A percentile compares a stretch with the other conserved stretches of the same genome.
Evolutionary conservation across 2,888 invertebrate genomes (phyloP).

Genomic region (Phasia obesa): DNA sequence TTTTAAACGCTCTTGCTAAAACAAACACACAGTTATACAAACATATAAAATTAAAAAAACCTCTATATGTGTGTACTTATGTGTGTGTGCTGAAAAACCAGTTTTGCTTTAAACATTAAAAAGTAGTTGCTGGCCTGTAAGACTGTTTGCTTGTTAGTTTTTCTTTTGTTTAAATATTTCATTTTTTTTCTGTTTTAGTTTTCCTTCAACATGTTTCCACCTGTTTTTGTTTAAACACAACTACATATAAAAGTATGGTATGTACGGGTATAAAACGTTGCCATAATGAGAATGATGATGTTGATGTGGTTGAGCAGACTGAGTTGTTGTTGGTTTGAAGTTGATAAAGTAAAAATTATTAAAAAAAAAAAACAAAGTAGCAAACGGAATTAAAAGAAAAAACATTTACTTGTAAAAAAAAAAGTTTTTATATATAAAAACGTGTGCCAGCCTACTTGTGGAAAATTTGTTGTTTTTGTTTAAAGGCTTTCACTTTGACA

Average conservation of each 20-base stretch:
- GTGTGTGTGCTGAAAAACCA: neutral
- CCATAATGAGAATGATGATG: conserved; percentile 33
- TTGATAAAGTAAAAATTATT: conserved; percentile 40
- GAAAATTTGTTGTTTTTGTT: conserved; percentile 42
- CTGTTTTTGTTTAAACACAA: conserved; percentile 5
- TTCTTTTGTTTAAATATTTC: conserved; percentile 18
- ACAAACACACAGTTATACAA: neutral
- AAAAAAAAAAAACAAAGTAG: conserved; percentile 36
- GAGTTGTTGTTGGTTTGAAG: conserved; percentile 2
- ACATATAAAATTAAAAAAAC: neutral
- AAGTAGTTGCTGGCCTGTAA: conserved; percentile 17
- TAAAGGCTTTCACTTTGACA: conserved; percentile 64
- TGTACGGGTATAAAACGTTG: neutral
- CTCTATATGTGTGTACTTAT: neutral
- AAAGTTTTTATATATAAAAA: conserved; percentile 7
- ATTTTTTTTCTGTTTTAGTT: neutral
- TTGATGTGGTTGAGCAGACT: neutral
- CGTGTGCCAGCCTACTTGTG: conserved; percentile 45
- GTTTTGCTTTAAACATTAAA: conserved; percentile 34
- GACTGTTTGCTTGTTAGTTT: conserved; percentile 12
- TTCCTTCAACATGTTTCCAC: too few species aligned
- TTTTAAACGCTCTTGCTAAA: neutral
- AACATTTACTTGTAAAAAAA: conserved; percentile 7
- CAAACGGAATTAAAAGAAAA: conserved; percentile 22
- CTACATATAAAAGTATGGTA: neutral